A percentile compares a stretch with the other conserved stretches of the same genome.
Evolutionary conservation across 2,113 vertebrate species (phyloP).

Genomic region (Colaptes auratus): DNA sequence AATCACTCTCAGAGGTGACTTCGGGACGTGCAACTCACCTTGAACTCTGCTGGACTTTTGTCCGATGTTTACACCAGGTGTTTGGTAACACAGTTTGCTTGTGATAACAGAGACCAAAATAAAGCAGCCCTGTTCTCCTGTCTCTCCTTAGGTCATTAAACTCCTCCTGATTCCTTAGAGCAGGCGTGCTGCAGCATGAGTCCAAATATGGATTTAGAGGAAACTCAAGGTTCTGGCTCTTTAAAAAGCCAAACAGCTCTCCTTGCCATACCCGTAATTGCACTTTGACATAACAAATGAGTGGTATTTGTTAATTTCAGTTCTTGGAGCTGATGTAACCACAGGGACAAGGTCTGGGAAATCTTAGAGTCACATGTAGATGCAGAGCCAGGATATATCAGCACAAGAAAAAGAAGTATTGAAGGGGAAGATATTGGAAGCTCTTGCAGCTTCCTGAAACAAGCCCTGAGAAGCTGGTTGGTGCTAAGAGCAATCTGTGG

Average conservation of each 20-base stretch:
- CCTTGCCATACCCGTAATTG: not conserved
- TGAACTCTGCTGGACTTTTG: not conserved
- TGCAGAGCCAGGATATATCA: constrained; percentile 1
- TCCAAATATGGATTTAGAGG: not conserved
- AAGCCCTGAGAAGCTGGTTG: not conserved
- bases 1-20: constrained; percentile 22
- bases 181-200: not conserved
- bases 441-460: not conserved
- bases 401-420: not conserved
- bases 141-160: not conserved
- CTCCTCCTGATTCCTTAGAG: fast-evolving
- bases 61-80: constrained; percentile 23
- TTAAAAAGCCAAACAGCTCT: not conserved
- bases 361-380: not conserved
- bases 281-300: not conserved
- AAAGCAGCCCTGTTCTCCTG: not conserved
- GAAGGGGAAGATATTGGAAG: not conserved
- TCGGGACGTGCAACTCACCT: constrained; percentile 16
- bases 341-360: not conserved
- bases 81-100: not conserved
- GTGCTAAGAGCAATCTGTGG: not conserved
- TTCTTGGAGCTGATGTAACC: not conserved
- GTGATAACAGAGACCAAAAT: not conserved
- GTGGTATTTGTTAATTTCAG: not conserved
- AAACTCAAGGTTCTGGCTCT: not conserved